Evolutionary conservation across 2,797 vertebrate species (phyloP), one percentile per base, ranked within the genome.

Genomic region (Etheostoma perlongum): DNA sequence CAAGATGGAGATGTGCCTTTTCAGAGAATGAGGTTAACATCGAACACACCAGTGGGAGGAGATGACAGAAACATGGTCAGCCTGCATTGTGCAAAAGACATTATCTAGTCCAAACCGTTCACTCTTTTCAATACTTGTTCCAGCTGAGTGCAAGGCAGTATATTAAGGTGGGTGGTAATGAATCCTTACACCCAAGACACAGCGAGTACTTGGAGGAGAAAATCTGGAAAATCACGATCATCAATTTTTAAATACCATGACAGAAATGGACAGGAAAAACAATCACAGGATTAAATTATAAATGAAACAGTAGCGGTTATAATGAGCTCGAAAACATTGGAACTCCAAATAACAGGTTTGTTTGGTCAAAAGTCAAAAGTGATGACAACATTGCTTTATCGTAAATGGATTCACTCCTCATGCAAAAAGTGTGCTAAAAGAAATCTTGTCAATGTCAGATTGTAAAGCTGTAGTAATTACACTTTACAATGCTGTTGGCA

Each of bases 81-180:
- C 44, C 51, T 63, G 59, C 53, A 48, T 58, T 85, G 79, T 78
- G 67, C 73, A 75, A 86, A 83, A 51, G 67, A 74, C 0, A 27
- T 61, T 44, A 33, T 77, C 18, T 4, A 60, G 62, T 68, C 68
- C 75, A 77, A 81, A 77, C 33, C 36, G 10, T 63, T 59, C 4
- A 33, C n/a, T 15, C 8, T 78, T 25, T n/a, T 71, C 30, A 68
- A 47, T 57, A 57, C 46, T 65, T 54, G 30, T 44, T 63, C 57
- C 48, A 77, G 67, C 30, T 55, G 16, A 86, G 60, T 67, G 47
- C 54, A 78, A 65, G 10, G 27, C 42, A 55, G 49, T 68, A 21
- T 21, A 44, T 30, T 1, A 11, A 71, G 19, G 15, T 21, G 36
- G 23, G 19, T 19, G 25, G 36, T 36, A 1, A 71, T 44, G 53